These are phyloP conservation scores for Nephrotoma guestfalica DNA, from an alignment of 2,888 invertebrate species.

Conservation along the genomic window DNA sequence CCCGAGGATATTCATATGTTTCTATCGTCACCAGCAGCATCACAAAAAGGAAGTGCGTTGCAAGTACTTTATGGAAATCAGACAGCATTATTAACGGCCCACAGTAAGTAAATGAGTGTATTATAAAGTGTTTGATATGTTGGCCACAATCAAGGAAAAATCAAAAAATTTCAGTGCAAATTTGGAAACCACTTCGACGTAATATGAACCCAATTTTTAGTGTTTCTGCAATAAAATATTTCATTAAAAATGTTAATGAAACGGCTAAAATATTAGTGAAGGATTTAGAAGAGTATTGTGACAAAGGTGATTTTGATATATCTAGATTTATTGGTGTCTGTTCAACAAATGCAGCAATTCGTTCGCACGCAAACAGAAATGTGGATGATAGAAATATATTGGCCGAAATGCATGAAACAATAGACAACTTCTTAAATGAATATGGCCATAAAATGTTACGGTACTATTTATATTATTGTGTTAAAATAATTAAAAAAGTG, in stretches of 20 bases:
- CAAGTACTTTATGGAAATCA: not conserved
- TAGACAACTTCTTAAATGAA: not conserved
- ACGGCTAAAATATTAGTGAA: not conserved
- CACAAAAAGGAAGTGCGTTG: not conserved
- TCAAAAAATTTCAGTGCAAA: not conserved
- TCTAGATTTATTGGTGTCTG: not conserved
- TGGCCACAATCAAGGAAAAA: not conserved
- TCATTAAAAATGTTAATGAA: not conserved
- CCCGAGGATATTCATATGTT: not conserved
- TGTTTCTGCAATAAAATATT: not conserved
- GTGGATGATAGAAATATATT: not conserved
- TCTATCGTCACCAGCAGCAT: not conserved
- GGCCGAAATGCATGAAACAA: not conserved
- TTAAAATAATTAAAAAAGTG: not conserved
- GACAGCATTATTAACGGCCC: not conserved
- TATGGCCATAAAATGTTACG: not conserved
- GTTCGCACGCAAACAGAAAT: not conserved
- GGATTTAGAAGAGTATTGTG: not conserved
- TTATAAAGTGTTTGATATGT: too few species aligned
- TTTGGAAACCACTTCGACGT: not conserved
- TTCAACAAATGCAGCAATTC: not conserved
- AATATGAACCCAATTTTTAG: not conserved
- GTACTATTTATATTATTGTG: not conserved
- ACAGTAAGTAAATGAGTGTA: not conserved
- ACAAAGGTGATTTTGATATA: not conserved